These are phyloP conservation scores for Mobula hypostoma DNA, from an alignment of 2,113 vertebrate genomes.

Conservation along the genomic window DNA sequence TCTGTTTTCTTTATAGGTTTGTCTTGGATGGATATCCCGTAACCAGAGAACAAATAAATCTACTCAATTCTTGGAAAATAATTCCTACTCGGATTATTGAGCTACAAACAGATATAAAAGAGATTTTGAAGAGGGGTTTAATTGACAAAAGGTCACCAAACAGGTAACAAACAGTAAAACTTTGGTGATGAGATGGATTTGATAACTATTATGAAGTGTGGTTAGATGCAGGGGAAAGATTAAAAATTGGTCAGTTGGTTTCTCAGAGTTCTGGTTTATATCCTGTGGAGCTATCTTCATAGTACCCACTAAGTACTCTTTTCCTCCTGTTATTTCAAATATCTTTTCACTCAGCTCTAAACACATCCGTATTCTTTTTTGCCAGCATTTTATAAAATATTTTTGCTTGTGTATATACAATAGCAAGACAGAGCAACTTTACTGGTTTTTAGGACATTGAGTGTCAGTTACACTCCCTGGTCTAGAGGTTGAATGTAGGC, in stretches of 20 bases:
- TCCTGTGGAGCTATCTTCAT: neutral
- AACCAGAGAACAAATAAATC: constrained; percentile 65
- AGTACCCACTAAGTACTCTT: neutral
- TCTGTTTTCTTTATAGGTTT: constrained; percentile 55
- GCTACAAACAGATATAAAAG: constrained; percentile 68
- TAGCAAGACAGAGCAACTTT: neutral
- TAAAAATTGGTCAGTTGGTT: neutral
- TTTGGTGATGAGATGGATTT: neutral
- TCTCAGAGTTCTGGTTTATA: neutral
- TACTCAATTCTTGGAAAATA: constrained; percentile 66
- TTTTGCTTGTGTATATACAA: neutral
- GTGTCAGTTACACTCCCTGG: neutral
- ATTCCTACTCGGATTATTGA: constrained; percentile 78
- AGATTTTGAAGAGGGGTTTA: constrained; percentile 73
- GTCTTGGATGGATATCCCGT: constrained; percentile 85
- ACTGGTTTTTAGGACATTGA: neutral
- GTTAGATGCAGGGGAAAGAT: neutral
- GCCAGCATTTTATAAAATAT: neutral
- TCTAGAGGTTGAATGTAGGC: neutral
- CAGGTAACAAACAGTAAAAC: constrained; percentile 55
- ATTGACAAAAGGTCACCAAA: constrained; percentile 55
- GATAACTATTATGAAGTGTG: neutral
- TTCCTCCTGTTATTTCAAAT: neutral
- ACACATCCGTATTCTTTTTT: neutral
- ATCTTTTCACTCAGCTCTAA: neutral